phyloP scores from a whole-genome alignment of 2,797 vertebrate genomes.

The Acestrorhynchus altus region DNA sequence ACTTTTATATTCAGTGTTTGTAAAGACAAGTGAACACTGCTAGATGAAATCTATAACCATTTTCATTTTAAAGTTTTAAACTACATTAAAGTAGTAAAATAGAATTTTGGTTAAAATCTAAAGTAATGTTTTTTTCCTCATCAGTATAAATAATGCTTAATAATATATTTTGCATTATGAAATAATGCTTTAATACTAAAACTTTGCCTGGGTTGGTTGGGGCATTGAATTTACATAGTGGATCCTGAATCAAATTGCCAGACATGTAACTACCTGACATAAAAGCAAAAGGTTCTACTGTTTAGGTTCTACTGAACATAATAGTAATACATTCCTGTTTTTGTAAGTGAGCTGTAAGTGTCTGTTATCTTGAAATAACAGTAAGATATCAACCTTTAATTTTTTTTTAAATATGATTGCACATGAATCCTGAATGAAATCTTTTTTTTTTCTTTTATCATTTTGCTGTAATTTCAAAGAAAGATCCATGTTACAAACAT shows the following conservation, averaged over 20 bases:
- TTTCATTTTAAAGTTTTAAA: too few species aligned
- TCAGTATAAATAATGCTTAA: too few species aligned
- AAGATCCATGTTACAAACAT: conserved; percentile 38
- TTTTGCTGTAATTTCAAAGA: conserved; percentile 36
- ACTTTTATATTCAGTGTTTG: too few species aligned
- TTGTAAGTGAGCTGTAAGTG: neutral
- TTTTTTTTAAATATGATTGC: conserved; percentile 28
- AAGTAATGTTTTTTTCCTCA: too few species aligned
- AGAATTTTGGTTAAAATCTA: too few species aligned
- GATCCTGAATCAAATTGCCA: neutral
- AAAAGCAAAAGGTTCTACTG: neutral
- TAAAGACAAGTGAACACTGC: too few species aligned
- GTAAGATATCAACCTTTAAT: conserved; percentile 15
- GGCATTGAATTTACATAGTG: neutral
- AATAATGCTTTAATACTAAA: neutral
- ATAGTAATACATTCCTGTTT: neutral
- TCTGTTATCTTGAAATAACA: neutral
- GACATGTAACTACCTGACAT: neutral
- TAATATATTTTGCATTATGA: too few species aligned
- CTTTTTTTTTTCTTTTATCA: too few species aligned
- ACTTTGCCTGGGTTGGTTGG: neutral
- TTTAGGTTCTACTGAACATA: too few species aligned
- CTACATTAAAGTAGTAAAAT: too few species aligned
- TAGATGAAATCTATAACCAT: too few species aligned
- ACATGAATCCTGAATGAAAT: too few species aligned